Evolutionary conservation across 2,888 invertebrate species (phyloP).

Genomic region (Agonum fuliginosum): DNA sequence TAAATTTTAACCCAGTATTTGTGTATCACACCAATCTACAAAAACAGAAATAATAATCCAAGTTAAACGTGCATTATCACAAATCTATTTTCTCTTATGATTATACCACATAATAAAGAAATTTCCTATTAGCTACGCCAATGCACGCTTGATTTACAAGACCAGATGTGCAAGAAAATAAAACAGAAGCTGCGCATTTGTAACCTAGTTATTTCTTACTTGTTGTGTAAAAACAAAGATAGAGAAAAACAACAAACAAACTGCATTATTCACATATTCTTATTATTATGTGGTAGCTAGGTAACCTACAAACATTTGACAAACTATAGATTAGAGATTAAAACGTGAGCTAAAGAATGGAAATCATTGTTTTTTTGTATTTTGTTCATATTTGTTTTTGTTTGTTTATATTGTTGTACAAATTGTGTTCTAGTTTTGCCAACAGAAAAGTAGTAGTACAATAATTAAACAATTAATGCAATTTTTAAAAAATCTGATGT

Average conservation of each 20-base stretch:
- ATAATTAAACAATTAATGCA: background rate
- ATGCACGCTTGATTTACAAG: background rate
- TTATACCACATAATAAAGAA: slow-evolving; percentile 39
- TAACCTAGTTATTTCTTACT: slow-evolving; percentile 1
- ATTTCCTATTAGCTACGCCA: slow-evolving; percentile 30
- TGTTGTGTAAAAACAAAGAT: slow-evolving; percentile 9
- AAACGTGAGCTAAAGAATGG: background rate
- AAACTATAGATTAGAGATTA: background rate
- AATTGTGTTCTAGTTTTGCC: background rate
- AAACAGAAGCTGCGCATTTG: background rate
- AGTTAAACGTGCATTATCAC: too few relatives aligned
- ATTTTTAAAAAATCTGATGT: too few relatives aligned
- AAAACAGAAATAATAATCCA: too few relatives aligned
- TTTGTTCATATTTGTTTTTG: background rate
- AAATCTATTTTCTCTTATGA: too few relatives aligned
- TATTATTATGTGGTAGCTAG: background rate
- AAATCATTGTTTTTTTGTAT: background rate
- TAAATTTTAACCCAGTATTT: too few relatives aligned
- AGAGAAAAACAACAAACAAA: slow-evolving; percentile 8
- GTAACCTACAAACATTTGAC: slow-evolving; percentile 35
- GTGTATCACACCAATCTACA: too few relatives aligned
- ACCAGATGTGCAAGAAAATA: background rate
- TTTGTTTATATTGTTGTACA: background rate
- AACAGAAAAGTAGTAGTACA: background rate
- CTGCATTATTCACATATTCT: slow-evolving; percentile 13